Conservation (phyloP, 64 coral and sea anemone genomes). For the Porites australiensis region DNA sequence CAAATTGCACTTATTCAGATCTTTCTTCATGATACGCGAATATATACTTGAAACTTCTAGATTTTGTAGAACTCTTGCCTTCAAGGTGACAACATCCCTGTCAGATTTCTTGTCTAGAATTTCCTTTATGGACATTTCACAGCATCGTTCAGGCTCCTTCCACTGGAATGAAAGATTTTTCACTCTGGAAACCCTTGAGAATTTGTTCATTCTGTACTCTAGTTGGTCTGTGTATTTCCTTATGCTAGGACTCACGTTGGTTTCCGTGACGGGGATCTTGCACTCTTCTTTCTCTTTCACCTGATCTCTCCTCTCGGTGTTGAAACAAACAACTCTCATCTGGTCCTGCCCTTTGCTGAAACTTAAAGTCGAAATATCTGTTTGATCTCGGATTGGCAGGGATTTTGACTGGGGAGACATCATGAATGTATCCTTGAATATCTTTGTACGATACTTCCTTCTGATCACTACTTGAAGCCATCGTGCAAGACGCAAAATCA, state of each 20-base stretch:
- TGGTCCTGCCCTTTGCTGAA: no score
- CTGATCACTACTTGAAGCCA: not conserved
- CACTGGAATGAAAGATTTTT: slow-evolving; percentile 32
- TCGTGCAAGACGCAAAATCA: no score
- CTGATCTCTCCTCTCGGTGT: not conserved
- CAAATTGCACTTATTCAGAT: no score
- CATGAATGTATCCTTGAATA: slow-evolving; percentile 45
- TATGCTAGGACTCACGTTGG: not conserved
- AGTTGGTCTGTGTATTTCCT: not conserved
- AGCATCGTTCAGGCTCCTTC: not conserved
- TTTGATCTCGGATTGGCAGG: slow-evolving; percentile 42
- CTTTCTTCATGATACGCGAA: no score
- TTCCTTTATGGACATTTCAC: no score
- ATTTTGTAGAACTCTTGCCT: no score
- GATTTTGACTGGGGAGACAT: slow-evolving; percentile 29
- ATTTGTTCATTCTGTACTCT: slow-evolving; percentile 38
- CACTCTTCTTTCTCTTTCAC: not conserved
- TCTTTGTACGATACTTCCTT: slow-evolving; percentile 6
- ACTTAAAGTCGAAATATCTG: slow-evolving; percentile 46
- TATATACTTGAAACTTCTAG: no score
- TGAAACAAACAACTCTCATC: slow-evolving; percentile 35
- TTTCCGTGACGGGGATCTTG: not conserved
- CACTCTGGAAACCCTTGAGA: not conserved
- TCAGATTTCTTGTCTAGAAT: no score
- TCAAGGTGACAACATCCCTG: no score